phyloP scores from a whole-genome alignment of 2,888 invertebrate genomes.

The Yponomeuta evonymella region DNA sequence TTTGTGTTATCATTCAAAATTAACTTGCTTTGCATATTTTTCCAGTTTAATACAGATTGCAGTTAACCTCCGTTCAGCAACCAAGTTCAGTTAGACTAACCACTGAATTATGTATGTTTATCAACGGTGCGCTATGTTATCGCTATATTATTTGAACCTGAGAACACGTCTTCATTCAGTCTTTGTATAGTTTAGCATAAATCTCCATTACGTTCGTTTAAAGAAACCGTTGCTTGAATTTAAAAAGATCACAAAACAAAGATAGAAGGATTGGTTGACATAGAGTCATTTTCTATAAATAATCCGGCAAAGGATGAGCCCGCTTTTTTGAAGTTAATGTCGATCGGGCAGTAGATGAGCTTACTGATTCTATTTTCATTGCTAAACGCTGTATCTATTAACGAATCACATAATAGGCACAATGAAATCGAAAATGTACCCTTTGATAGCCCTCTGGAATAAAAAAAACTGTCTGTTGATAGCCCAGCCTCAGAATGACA shows the following conservation, averaged over 20 bases:
- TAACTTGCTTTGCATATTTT: neutral
- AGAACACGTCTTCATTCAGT: neutral
- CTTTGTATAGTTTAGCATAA: conserved; percentile 3
- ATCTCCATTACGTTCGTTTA: neutral
- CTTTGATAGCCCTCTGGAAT: too few species aligned
- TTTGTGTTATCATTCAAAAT: neutral
- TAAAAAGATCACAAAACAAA: neutral
- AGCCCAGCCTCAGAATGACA: too few species aligned
- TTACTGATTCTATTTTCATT: too few species aligned
- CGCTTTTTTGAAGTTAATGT: too few species aligned
- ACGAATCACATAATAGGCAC: too few species aligned
- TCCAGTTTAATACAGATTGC: neutral
- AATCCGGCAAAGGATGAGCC: too few species aligned
- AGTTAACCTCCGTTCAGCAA: neutral
- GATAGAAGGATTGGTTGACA: neutral
- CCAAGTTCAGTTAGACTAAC: neutral
- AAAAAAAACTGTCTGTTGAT: too few species aligned
- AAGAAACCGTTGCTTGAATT: neutral
- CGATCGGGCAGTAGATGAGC: too few species aligned
- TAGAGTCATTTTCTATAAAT: too few species aligned
- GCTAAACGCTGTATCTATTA: too few species aligned
- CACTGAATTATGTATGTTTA: conserved; percentile 1
- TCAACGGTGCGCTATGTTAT: neutral
- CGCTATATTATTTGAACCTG: neutral
- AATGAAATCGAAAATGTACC: too few species aligned